phyloP scores from a whole-genome alignment of 2,113 vertebrate genomes.

The Chaenocephalus aceratus region DNA sequence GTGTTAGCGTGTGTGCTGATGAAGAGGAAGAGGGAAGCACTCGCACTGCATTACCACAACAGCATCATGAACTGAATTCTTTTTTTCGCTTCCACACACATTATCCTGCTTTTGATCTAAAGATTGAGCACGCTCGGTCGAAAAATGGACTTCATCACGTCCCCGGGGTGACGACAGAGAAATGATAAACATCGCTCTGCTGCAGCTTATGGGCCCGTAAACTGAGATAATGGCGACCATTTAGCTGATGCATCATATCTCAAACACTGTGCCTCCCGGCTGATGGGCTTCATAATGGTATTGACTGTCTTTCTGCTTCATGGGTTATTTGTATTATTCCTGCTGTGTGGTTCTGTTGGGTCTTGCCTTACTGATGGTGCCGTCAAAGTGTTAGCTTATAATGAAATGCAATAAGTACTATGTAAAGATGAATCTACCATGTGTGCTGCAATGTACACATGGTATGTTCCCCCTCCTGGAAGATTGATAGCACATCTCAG shows the following conservation, averaged over 20 bases:
- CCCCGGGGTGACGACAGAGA: slow-evolving; percentile 14
- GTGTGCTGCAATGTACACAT: neutral
- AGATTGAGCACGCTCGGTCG: neutral
- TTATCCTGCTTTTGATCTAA: slow-evolving; percentile 14
- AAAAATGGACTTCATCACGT: slow-evolving; percentile 15
- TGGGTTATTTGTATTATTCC: slow-evolving; percentile 47
- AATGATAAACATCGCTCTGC: slow-evolving; percentile 29
- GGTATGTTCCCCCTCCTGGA: neutral
- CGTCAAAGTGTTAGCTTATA: slow-evolving; percentile 14
- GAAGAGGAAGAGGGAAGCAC: slow-evolving; percentile 4
- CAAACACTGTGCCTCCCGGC: slow-evolving; percentile 26
- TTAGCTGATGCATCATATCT: slow-evolving; percentile 44
- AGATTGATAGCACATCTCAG: neutral
- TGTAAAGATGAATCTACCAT: neutral
- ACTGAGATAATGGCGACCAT: slow-evolving; percentile 60
- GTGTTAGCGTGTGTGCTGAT: slow-evolving; percentile 34
- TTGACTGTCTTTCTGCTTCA: slow-evolving; percentile 49
- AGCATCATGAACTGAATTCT: slow-evolving; percentile 16
- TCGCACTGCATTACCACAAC: slow-evolving; percentile 24
- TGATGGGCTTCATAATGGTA: slow-evolving; percentile 54
- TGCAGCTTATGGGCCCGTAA: slow-evolving; percentile 32
- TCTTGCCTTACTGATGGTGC: neutral
- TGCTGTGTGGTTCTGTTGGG: slow-evolving; percentile 30
- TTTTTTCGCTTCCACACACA: neutral
- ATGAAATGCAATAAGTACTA: slow-evolving; percentile 2